Evolutionary conservation across 2,797 vertebrate genomes (phyloP).

Genomic region (Eremophila alpestris): DNA sequence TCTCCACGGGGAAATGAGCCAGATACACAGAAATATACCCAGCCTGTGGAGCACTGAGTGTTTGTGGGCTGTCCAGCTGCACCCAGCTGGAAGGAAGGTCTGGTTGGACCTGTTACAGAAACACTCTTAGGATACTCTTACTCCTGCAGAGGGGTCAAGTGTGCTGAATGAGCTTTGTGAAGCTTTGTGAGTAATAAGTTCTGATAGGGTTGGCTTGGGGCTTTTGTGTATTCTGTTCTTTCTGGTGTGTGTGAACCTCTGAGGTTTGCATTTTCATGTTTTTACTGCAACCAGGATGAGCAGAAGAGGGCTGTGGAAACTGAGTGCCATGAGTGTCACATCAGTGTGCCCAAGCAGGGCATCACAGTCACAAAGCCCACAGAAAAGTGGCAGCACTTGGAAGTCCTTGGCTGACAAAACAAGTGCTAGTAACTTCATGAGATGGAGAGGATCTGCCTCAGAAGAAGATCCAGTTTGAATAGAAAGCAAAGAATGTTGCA

Average conservation of each 20-base stretch:
- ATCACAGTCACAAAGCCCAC: neutral
- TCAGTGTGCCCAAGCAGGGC: neutral
- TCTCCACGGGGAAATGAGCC: neutral
- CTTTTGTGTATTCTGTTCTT: neutral
- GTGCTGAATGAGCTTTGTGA: neutral
- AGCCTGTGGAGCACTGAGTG: neutral
- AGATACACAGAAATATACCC: neutral
- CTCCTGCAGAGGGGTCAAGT: neutral
- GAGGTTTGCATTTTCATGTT: neutral
- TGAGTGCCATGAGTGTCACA: neutral
- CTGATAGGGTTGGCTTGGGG: neutral
- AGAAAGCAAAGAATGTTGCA: neutral
- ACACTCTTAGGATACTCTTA: neutral
- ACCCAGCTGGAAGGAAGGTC: neutral
- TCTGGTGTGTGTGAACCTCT: neutral
- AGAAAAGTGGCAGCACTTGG: neutral
- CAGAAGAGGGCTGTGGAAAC: neutral
- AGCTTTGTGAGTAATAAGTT: neutral
- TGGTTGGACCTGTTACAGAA: neutral
- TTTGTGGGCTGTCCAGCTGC: neutral
- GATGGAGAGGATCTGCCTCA: neutral
- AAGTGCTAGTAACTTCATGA: neutral
- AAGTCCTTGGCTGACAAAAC: neutral
- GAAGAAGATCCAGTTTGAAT: neutral
- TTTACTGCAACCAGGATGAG: neutral